Evolutionary conservation across 2,797 vertebrate genomes (phyloP).

Genomic region (Moxostoma hubbsi): DNA sequence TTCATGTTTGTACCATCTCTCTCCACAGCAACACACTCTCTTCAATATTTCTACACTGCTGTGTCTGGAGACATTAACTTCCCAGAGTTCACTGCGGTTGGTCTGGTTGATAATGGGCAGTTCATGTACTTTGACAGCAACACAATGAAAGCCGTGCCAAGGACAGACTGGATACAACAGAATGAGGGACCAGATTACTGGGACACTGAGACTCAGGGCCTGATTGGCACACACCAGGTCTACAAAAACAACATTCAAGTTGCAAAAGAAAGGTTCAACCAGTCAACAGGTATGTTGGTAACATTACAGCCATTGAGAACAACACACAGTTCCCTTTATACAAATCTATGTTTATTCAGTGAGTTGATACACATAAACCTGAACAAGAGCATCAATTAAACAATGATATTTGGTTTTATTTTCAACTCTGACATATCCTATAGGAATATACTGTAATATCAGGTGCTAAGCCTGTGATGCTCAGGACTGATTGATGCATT

Average conservation of each 20-base stretch:
- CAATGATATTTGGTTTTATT: too few species aligned
- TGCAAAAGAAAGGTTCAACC: slow-evolving; percentile 31
- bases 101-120: slow-evolving; percentile 41
- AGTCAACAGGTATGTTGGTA: slow-evolving; percentile 37
- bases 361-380: not conserved
- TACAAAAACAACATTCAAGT: not conserved
- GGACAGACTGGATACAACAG: slow-evolving; percentile 29
- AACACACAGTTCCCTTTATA: not conserved
- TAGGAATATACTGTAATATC: too few species aligned
- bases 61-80: slow-evolving; percentile 3
- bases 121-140: slow-evolving; percentile 46
- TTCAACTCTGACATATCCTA: too few species aligned
- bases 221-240: accelerated
- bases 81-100: slow-evolving; percentile 46
- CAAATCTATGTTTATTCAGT: not conserved
- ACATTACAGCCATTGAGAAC: not conserved
- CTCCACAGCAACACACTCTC: slow-evolving; percentile 8
- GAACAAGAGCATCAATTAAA: not conserved
- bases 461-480: too few species aligned
- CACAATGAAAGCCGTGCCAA: not conserved
- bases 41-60: slow-evolving; percentile 31
- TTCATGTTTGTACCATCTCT: not conserved
- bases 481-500: too few species aligned
- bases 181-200: slow-evolving; percentile 30
- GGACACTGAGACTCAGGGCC: not conserved